Evolutionary conservation across 1,140 invertebrate species (phyloP), one percentile per base, ranked within the genome.

Genomic region (Sarcophaga bullata): DNA sequence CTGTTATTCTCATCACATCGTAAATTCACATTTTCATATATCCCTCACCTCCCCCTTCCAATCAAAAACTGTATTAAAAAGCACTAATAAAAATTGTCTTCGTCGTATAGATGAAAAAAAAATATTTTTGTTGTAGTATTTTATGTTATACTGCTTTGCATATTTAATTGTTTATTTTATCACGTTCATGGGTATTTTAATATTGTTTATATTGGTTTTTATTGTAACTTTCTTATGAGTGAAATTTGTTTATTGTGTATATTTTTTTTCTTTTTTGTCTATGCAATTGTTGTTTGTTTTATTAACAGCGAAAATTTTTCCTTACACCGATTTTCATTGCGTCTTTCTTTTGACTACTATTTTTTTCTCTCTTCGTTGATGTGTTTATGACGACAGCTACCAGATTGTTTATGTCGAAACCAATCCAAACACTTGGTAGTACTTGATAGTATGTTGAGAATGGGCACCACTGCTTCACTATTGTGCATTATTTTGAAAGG

Each of bases 261-360:
- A 62, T 62, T 62, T 11, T 62, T 62, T 62, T 62, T 37, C 1
- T 62, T n/a, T 11, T 62, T 11, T 19, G 62, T 68, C 17, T 68
- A 68, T 25, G n/a, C 47, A 78, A 78, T 52, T 52, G 50, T 50
- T 52, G 46, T 78, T 48, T 49, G 75, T 50, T 78, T 48, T 52
- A 48, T 48, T 78, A 49, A 48, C 46, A 50, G 15, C 75, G n/a
- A 50, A 52, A 50, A 46, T 46, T 48, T 78, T 78, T 52, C n/a
- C 15, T 52, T 78, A 47, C 37, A 78, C 75, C 49, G 47, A 17
- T 50, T 49, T 48, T 49, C 15, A 17, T 48, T 47, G n/a, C 46
- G 75, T 37, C 75, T 78, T 50, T 13, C 15, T 78, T 48, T 47
- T 17, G 46, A 48, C 46, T 78, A 50, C 75, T 49, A 10, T 7